A percentile compares a stretch with the other conserved stretches of the same genome.
phyloP scores from a whole-genome alignment of 2,888 invertebrate species.

The Neoitamus cyanurus region DNA sequence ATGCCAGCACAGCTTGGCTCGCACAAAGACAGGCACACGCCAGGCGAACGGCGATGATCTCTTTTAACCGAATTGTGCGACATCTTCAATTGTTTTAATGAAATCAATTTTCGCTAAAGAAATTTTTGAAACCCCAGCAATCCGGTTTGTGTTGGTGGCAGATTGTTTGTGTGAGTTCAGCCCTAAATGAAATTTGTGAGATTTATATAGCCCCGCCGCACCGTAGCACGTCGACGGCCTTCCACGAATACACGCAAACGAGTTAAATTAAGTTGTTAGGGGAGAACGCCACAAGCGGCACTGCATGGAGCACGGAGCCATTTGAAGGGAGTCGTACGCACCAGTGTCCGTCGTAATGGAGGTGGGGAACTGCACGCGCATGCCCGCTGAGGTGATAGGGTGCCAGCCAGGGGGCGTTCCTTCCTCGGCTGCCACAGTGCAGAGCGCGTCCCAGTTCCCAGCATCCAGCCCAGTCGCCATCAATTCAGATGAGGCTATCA shows the following conservation, averaged over 20 bases:
- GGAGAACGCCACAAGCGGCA: background rate
- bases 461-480: slow-evolving; percentile 44
- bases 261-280: slow-evolving; percentile 45
- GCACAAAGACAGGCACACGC: slow-evolving; percentile 4
- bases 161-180: slow-evolving; percentile 46
- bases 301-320: background rate
- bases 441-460: background rate
- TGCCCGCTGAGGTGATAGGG: slow-evolving; percentile 6
- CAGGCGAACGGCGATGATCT: slow-evolving; percentile 39
- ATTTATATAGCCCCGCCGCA: slow-evolving; percentile 39
- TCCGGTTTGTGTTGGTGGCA: slow-evolving; percentile 39
- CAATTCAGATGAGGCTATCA: slow-evolving; percentile 34
- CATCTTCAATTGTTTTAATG: slow-evolving; percentile 54
- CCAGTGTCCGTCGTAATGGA: slow-evolving; percentile 5
- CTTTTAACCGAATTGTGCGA: slow-evolving; percentile 53
- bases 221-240: background rate
- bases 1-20: slow-evolving; percentile 6
- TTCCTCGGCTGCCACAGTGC: background rate
- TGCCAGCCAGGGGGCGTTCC: slow-evolving; percentile 24
- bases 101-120: slow-evolving; percentile 54
- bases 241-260: slow-evolving; percentile 12
- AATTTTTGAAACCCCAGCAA: slow-evolving; percentile 50
- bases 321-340: background rate
- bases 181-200: slow-evolving; percentile 52
- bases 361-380: slow-evolving; percentile 27